Percentiles rank a stretch among this genome's conserved stretches.
phyloP scores from a whole-genome alignment of 2,113 vertebrate genomes.

The Hucho hucho region DNA sequence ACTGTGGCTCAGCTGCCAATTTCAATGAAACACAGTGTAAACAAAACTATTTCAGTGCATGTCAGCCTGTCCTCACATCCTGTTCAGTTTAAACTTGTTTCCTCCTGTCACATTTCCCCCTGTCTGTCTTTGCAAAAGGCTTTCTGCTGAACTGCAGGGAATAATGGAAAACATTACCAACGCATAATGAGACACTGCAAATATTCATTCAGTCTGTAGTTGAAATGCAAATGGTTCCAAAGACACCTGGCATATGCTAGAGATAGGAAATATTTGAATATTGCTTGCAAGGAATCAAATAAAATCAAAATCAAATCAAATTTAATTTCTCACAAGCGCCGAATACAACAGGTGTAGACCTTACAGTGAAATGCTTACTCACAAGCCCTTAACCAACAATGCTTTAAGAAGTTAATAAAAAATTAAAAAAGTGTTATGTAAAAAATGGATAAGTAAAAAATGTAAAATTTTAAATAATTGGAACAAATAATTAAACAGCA shows the following conservation, averaged over 20 bases:
- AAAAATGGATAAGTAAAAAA: too few relatives aligned
- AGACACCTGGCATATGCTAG: constrained; percentile 22
- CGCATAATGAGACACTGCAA: constrained; percentile 37
- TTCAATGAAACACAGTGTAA: constrained; percentile 20
- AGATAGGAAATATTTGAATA: too few relatives aligned
- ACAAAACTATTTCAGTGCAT: constrained; percentile 7
- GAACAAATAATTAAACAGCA: too few relatives aligned
- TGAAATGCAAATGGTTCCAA: constrained; percentile 33
- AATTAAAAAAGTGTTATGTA: too few relatives aligned
- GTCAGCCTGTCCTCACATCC: constrained; percentile 13
- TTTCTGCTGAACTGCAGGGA: constrained; percentile 36
- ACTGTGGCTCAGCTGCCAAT: neutral
- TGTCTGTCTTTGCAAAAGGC: neutral
- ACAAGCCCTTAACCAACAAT: too few relatives aligned
- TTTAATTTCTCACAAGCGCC: too few relatives aligned
- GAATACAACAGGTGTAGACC: too few relatives aligned
- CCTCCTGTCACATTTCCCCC: neutral
- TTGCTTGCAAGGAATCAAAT: too few relatives aligned
- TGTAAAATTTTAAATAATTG: too few relatives aligned
- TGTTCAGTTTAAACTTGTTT: constrained; percentile 19
- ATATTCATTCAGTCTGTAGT: constrained; percentile 18
- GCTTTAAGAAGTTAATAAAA: too few relatives aligned
- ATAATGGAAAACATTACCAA: constrained; percentile 43
- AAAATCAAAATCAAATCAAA: too few relatives aligned
- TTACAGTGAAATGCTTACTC: too few relatives aligned